Conservation (phyloP, 1,140 invertebrate genomes). For the Spodoptera frugiperda region DNA sequence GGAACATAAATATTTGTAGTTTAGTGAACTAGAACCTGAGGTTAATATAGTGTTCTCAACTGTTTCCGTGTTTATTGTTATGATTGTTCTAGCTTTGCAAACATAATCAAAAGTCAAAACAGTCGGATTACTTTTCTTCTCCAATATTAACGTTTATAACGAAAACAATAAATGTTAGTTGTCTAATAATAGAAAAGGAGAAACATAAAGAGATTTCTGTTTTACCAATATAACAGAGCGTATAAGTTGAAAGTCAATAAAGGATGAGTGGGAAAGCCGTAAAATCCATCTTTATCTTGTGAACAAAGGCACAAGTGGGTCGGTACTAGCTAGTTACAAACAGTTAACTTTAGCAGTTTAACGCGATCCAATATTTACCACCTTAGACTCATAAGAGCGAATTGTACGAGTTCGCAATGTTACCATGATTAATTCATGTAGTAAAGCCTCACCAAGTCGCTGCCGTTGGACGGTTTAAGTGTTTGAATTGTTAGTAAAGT, state of each 20-base stretch:
- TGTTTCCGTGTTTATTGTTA: too few species aligned
- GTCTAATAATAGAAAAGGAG: too few species aligned
- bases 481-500: constrained; percentile 40
- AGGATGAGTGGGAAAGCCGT: constrained; percentile 39
- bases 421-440: constrained; percentile 39
- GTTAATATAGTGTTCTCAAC: too few species aligned
- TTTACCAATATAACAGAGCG: constrained; percentile 19
- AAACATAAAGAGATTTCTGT: constrained; percentile 4
- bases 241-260: constrained; percentile 33
- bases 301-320: constrained; percentile 29
- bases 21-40: too few species aligned
- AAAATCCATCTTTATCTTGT: constrained; percentile 38
- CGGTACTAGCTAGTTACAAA: constrained; percentile 40
- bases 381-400: constrained; percentile 40
- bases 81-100: too few species aligned
- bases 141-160: too few species aligned
- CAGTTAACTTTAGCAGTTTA: constrained; percentile 40
- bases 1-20: too few species aligned
- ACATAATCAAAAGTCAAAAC: too few species aligned
- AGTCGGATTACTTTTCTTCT: too few species aligned
- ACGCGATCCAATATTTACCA: constrained; percentile 41
- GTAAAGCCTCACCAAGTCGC: constrained; percentile 16
- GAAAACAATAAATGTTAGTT: too few species aligned
- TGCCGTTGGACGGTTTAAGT: constrained; percentile 12
- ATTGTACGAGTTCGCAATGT: constrained; percentile 40